Conservation (phyloP, 1,140 invertebrate genomes). For the Papilio glaucus region DNA sequence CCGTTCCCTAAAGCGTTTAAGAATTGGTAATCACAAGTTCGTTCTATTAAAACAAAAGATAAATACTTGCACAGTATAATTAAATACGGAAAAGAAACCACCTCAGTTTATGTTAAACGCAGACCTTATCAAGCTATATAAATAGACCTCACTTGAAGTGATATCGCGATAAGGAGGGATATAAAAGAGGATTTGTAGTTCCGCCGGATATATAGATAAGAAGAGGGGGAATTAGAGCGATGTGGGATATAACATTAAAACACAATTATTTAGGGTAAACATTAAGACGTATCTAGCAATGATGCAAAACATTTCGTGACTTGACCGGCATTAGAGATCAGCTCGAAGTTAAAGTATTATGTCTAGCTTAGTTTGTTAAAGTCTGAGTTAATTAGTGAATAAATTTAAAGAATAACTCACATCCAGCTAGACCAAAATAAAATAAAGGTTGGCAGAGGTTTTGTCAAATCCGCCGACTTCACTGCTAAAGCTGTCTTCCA, state of each 20-base stretch:
- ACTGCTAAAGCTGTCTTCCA: too few relatives aligned
- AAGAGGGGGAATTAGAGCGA: slow-evolving; percentile 3
- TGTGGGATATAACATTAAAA: neutral
- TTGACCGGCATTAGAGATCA: neutral
- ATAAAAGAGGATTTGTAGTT: slow-evolving; percentile 14
- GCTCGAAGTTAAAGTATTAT: neutral
- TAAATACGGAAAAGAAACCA: neutral
- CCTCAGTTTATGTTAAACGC: neutral
- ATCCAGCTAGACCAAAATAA: too few relatives aligned
- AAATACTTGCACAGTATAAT: neutral
- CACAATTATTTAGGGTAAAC: slow-evolving; percentile 18
- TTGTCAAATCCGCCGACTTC: too few relatives aligned
- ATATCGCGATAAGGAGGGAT: slow-evolving; percentile 8
- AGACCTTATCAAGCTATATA: neutral
- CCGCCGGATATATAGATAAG: slow-evolving; percentile 28
- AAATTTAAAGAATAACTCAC: too few relatives aligned
- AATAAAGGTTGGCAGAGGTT: too few relatives aligned
- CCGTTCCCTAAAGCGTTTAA: too few relatives aligned
- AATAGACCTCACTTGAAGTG: slow-evolving; percentile 5
- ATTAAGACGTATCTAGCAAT: neutral
- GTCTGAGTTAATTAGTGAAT: too few relatives aligned
- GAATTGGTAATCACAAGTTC: neutral
- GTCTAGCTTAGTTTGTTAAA: too few relatives aligned
- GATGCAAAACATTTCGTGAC: neutral
- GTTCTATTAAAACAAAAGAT: neutral